Conservation (phyloP, 1,140 invertebrate genomes). For the Trichoplusia ni region DNA sequence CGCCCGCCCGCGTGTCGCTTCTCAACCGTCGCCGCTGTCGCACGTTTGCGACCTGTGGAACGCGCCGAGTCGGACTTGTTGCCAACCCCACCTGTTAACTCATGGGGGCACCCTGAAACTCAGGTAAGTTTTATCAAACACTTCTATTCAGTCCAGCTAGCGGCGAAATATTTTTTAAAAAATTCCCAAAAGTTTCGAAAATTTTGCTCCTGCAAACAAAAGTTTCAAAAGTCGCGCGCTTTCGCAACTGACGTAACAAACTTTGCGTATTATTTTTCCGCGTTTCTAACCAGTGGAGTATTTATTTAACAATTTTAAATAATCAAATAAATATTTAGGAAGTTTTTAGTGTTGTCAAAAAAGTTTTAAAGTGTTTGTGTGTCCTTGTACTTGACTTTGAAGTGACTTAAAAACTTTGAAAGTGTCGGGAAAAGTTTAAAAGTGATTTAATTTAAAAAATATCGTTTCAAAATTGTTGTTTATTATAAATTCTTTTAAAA, state of each 20-base stretch:
- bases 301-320: neutral
- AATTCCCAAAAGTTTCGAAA: neutral
- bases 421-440: no score
- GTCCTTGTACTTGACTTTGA: no score
- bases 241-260: neutral
- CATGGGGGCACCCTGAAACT: slow-evolving; percentile 69
- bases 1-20: slow-evolving; percentile 58
- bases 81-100: slow-evolving; percentile 76
- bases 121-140: slow-evolving; percentile 59
- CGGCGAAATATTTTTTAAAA: neutral
- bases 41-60: slow-evolving; percentile 67
- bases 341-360: no score
- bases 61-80: slow-evolving; percentile 64
- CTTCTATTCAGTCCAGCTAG: neutral
- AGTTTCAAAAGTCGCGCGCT: slow-evolving; percentile 21
- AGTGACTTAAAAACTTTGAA: no score
- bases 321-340: no score
- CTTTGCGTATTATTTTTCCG: neutral
- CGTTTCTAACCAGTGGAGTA: neutral
- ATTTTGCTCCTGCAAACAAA: neutral
- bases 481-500: no score
- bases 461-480: no score
- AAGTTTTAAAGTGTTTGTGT: no score
- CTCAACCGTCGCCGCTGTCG: slow-evolving; percentile 58
- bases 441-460: no score